Evolutionary conservation across 2,888 invertebrate species (phyloP).

Genomic region (Agrochola circellaris): DNA sequence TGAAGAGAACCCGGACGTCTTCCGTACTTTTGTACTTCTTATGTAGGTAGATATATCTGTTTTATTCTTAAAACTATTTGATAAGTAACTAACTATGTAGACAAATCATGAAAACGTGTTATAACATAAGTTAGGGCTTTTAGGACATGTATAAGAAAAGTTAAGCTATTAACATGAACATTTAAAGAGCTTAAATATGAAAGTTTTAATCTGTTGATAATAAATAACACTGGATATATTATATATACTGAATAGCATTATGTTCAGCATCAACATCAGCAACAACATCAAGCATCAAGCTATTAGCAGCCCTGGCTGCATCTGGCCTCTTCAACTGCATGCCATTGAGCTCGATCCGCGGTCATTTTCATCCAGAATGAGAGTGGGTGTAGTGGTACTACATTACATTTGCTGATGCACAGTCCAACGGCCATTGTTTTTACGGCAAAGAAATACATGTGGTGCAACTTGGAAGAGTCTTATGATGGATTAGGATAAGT

Average conservation of each 20-base stretch:
- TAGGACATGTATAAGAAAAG: not conserved
- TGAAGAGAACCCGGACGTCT: constrained; percentile 28
- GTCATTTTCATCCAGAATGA: not conserved
- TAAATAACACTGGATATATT: no score
- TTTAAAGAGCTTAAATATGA: not conserved
- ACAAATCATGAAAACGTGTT: no score
- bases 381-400: not conserved
- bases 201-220: not conserved
- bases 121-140: not conserved
- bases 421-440: not conserved
- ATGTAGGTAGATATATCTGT: not conserved
- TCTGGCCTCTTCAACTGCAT: not conserved
- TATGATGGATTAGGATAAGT: not conserved
- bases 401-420: not conserved
- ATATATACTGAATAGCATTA: not conserved
- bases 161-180: no score
- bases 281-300: no score
- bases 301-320: not conserved
- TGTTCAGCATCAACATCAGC: not conserved
- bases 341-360: not conserved
- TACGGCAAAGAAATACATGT: not conserved
- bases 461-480: no score
- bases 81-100: not conserved
- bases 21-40: constrained; percentile 41
- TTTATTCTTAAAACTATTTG: constrained; percentile 10